These are phyloP conservation scores for Tetragonisca angustula DNA, from an alignment of 2,888 invertebrate genomes.

Conservation along the genomic window DNA sequence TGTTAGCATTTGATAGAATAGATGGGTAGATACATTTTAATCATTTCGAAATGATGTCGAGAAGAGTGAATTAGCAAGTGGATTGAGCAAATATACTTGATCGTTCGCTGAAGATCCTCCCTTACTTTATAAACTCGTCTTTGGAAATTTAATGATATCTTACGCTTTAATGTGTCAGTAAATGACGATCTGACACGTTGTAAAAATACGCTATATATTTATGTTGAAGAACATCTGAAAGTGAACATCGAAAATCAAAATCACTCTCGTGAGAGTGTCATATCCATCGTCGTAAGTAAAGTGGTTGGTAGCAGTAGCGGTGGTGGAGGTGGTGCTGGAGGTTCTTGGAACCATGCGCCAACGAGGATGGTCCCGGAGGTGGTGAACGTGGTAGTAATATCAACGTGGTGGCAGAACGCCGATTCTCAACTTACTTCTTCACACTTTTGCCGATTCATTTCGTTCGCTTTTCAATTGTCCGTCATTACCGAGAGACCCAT, in stretches of 20 bases:
- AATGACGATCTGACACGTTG: neutral
- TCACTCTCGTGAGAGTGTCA: slow-evolving; percentile 5
- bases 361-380: slow-evolving; percentile 18
- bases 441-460: neutral
- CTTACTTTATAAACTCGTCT: neutral
- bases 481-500: neutral
- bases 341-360: slow-evolving; percentile 29
- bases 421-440: slow-evolving; percentile 26
- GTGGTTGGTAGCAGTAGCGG: neutral
- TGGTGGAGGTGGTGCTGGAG: slow-evolving; percentile 24
- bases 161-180: neutral
- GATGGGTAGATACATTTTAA: neutral
- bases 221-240: too few relatives aligned
- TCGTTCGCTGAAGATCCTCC: neutral
- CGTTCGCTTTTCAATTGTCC: neutral
- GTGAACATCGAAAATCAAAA: neutral
- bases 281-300: slow-evolving; percentile 4
- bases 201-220: neutral
- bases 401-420: slow-evolving; percentile 6
- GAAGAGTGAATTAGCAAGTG: neutral
- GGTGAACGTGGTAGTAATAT: slow-evolving; percentile 32
- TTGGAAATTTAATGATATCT: neutral
- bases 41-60: neutral
- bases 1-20: neutral
- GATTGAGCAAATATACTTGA: neutral